phyloP scores from a whole-genome alignment of 2,797 vertebrate species.

The Pristis pectinata region DNA sequence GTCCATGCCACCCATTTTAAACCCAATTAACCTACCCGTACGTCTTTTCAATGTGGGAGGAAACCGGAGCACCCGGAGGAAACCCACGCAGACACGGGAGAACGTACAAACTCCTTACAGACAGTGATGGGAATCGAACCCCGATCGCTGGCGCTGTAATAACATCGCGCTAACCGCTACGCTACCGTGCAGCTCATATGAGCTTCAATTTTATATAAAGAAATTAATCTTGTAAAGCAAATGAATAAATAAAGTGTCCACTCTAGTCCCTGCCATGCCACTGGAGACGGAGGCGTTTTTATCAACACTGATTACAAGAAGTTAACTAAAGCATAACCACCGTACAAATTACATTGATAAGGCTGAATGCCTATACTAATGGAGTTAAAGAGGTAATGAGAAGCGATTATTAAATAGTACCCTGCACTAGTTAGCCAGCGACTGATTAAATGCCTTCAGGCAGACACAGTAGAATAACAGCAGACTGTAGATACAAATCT shows the following conservation, averaged over 20 bases:
- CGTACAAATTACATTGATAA: conserved; percentile 11
- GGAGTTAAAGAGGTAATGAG: not conserved
- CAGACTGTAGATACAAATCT: not conserved
- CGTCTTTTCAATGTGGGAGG: too few relatives aligned
- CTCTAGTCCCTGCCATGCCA: not conserved
- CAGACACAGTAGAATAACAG: not conserved
- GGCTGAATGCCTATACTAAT: conserved; percentile 8
- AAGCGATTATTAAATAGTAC: not conserved
- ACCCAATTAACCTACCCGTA: too few relatives aligned
- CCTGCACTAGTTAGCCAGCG: not conserved
- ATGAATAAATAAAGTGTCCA: not conserved
- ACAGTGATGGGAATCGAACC: too few relatives aligned
- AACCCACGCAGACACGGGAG: too few relatives aligned
- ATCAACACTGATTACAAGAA: conserved; percentile 1
- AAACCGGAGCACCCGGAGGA: too few relatives aligned
- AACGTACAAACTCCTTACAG: too few relatives aligned
- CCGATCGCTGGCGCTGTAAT: too few relatives aligned
- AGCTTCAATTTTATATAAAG: not conserved
- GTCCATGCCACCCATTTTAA: too few relatives aligned
- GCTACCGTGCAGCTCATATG: not conserved
- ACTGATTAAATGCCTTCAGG: conserved; percentile 7
- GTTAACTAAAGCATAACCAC: not conserved
- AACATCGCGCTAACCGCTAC: too few relatives aligned
- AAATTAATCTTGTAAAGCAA: not conserved
- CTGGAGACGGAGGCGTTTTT: not conserved